Base-by-base conservation (phyloP, 2,888 invertebrate species). In the Synergus itoensis region DNA sequence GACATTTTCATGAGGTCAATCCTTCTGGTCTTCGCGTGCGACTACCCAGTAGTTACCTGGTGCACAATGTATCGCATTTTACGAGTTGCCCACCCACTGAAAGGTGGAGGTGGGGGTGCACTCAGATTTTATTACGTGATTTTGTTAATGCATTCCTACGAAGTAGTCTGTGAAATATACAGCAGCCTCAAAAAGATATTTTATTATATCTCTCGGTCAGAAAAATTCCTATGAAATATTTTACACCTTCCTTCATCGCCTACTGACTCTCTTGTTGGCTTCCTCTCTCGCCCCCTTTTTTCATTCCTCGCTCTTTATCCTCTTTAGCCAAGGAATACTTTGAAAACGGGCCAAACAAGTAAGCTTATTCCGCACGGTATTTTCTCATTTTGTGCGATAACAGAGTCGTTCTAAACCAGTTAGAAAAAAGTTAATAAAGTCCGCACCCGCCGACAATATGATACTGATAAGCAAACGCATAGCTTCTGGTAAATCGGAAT, bases 91-190 rank as follows among this genome's bases (percentile, higher is more conserved):
- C 28, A 28, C 62, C 62, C 75, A 77, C 75, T 76, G 14, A 76
- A 64, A n/a, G 63, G n/a, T 64, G 60, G 16, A 48, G 79, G 64
- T 45, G 77, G 81, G 64, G 79, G 81, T 79, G 84, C 86, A 88
- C 89, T 89, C 88, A 87, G 88, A 90, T 90, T 91, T 91, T 91
- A 91, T 89, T 89, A 89, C 89, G 88, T 90, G 91, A 91, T 90
- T 90, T 91, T 91, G 90, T 90, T 91, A 91, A 91, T 91, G 89
- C 89, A 91, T 88, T 88, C 86, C 73, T 81, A 79, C 80, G 43
- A 80, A 69, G 75, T 80, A 80, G 80, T 79, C 82, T 81, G 79
- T 82, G 84, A 84, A 28, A 14, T 62, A 62, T 86, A 79, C 83
- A 41, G 40, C 69, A 63, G 40, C 77, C 82, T 82, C 83, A 65